These are phyloP conservation scores for Rhynchonycteris naso DNA, from an alignment of 2,797 vertebrate species.

Conservation along the genomic window DNA sequence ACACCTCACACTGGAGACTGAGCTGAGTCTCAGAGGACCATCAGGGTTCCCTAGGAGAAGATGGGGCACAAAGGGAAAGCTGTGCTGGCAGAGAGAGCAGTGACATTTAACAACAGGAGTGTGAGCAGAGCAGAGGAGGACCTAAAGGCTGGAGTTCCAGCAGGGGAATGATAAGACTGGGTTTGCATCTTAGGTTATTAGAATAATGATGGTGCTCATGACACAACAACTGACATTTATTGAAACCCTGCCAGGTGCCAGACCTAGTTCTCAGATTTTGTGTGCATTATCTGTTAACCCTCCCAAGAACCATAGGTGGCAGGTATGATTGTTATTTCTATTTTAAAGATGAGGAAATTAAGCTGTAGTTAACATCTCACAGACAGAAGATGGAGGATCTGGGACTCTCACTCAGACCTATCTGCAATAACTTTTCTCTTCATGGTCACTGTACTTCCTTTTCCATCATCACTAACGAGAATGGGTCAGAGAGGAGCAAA, in stretches of 20 bases:
- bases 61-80: background rate
- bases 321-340: background rate
- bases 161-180: background rate
- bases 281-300: background rate
- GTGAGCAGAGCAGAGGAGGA: background rate
- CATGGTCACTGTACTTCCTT: background rate
- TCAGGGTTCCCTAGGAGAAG: background rate
- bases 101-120: background rate
- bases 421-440: background rate
- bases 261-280: background rate
- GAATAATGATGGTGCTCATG: background rate
- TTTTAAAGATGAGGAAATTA: constrained; percentile 33
- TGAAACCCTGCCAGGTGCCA: background rate
- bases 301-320: background rate
- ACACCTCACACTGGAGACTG: background rate
- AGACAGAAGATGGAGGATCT: background rate
- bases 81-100: background rate
- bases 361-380: background rate
- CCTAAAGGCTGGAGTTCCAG: background rate
- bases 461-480: background rate
- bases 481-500: background rate
- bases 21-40: background rate
- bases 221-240: background rate
- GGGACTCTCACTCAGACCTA: background rate
- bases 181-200: constrained; percentile 9